Evolutionary conservation across 2,797 vertebrate species (phyloP).

Genomic region (Atherinosoma microstoma): DNA sequence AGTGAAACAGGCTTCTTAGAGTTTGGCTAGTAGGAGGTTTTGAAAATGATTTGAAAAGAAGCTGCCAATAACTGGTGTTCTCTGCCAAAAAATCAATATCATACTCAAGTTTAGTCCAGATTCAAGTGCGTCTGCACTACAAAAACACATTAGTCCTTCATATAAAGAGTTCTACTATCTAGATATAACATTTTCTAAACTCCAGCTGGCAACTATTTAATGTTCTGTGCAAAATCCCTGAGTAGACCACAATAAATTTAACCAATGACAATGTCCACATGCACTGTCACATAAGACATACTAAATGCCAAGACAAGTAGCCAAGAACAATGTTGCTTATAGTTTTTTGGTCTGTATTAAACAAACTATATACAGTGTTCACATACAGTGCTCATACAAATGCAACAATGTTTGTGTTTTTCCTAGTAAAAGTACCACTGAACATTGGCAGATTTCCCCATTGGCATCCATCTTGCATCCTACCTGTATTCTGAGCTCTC

Average conservation of each 20-base stretch:
- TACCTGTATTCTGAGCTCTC: too few relatives aligned
- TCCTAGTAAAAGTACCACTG: too few relatives aligned
- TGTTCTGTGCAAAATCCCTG: background rate
- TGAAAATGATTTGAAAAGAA: slow-evolving; percentile 23
- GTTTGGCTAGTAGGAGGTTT: slow-evolving; percentile 24
- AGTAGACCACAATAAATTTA: too few relatives aligned
- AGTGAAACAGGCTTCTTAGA: slow-evolving; percentile 3
- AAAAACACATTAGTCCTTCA: background rate
- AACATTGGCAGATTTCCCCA: too few relatives aligned
- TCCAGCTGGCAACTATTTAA: background rate
- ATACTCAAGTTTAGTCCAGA: background rate
- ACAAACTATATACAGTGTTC: too few relatives aligned
- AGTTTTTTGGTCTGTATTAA: background rate
- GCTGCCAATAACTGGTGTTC: slow-evolving; percentile 24
- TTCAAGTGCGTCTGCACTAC: background rate
- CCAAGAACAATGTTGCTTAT: background rate
- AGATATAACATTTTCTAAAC: background rate
- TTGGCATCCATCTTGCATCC: too few relatives aligned
- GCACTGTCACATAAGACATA: background rate
- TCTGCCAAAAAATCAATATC: slow-evolving; percentile 23
- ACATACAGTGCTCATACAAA: too few relatives aligned
- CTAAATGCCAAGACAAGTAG: background rate
- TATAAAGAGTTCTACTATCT: background rate
- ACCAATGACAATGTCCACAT: too few relatives aligned
- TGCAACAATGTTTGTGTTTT: too few relatives aligned